Percentiles rank a stretch among this genome's conserved stretches.
Conservation (phyloP, 1,140 invertebrate species). For the Platorchestia sp. region DNA sequence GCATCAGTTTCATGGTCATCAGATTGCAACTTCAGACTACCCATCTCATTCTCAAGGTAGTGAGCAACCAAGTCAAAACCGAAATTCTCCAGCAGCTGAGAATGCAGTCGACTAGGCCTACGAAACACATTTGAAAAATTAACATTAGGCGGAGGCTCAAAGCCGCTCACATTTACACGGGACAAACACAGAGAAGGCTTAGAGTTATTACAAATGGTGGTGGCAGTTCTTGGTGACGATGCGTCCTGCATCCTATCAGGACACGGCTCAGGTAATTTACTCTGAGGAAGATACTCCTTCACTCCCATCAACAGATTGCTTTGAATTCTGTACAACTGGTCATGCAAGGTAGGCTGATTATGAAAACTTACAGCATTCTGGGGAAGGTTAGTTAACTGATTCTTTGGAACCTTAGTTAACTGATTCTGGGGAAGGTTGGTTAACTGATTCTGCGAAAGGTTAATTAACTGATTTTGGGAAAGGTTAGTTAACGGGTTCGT, state of each 20-base stretch:
- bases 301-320: background rate
- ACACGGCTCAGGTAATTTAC: background rate
- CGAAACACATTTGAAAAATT: background rate
- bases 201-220: constrained; percentile 38
- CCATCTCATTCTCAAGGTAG: constrained; percentile 65
- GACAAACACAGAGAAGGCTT: constrained; percentile 6
- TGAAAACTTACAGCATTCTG: background rate
- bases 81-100: constrained; percentile 66
- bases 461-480: background rate
- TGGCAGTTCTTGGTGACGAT: background rate
- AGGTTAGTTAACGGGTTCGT: background rate
- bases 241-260: background rate
- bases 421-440: background rate
- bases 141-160: background rate
- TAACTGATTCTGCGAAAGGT: background rate
- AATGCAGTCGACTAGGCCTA: constrained; percentile 61
- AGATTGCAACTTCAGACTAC: constrained; percentile 59
- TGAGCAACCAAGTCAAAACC: constrained; percentile 68
- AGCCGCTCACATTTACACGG: background rate
- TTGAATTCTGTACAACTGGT: constrained; percentile 14
- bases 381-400: background rate
- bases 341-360: constrained; percentile 12
- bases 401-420: background rate
- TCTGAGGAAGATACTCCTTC: background rate
- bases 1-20: constrained; percentile 62